Evolutionary conservation across 2,113 vertebrate species (phyloP).

Genomic region (Antechinus stuartii): DNA sequence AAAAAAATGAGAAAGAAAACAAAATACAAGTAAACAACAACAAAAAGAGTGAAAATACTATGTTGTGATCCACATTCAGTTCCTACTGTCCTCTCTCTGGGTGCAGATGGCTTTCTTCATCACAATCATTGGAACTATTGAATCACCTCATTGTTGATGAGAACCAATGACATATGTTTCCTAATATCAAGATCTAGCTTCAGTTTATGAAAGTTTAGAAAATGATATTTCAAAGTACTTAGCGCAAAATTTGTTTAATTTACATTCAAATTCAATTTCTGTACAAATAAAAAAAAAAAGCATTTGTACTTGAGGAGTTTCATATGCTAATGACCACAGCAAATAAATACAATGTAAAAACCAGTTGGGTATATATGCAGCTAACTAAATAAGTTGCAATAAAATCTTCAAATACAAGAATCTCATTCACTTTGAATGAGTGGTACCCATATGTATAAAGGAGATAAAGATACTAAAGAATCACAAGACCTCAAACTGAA

Average conservation of each 20-base stretch:
- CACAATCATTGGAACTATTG: too few species aligned
- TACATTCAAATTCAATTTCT: slow-evolving; percentile 37
- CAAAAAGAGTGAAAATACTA: too few species aligned
- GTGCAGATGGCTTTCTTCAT: too few species aligned
- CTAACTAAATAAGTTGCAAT: slow-evolving; percentile 14
- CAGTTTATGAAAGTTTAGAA: slow-evolving; percentile 19
- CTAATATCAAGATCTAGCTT: not conserved
- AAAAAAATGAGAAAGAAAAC: too few species aligned
- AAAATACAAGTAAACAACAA: too few species aligned
- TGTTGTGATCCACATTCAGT: too few species aligned
- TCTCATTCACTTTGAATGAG: not conserved
- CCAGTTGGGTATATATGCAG: not conserved
- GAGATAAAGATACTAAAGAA: slow-evolving; percentile 43
- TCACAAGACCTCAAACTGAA: not conserved
- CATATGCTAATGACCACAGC: slow-evolving; percentile 19
- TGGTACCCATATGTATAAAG: slow-evolving; percentile 32
- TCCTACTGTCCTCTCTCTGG: too few species aligned
- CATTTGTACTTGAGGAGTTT: slow-evolving; percentile 7
- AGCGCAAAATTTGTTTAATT: slow-evolving; percentile 25
- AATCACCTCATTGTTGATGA: too few species aligned
- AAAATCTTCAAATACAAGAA: not conserved
- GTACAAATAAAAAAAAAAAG: slow-evolving; percentile 26
- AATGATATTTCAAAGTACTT: not conserved
- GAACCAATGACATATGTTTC: too few species aligned
- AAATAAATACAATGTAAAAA: slow-evolving; percentile 31